phyloP scores from a whole-genome alignment of 2,888 invertebrate genomes.

The Lochmaea capreae region DNA sequence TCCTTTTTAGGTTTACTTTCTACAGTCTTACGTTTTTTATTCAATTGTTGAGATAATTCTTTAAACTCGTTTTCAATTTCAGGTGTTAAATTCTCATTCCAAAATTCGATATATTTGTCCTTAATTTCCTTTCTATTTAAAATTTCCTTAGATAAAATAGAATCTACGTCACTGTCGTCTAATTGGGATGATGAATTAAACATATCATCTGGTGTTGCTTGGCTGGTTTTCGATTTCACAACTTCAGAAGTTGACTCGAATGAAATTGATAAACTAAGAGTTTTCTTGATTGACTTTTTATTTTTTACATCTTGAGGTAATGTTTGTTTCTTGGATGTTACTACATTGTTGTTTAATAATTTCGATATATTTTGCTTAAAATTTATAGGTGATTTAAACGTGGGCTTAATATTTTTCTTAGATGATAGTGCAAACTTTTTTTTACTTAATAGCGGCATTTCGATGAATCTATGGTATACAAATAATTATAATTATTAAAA shows the following conservation, averaged over 20 bases:
- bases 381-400: not conserved
- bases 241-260: too few relatives aligned
- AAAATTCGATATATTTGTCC: slow-evolving; percentile 39
- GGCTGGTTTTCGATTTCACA: too few relatives aligned
- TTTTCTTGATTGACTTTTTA: not conserved
- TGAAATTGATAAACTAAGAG: too few relatives aligned
- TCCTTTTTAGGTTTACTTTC: not conserved
- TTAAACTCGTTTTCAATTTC: slow-evolving; percentile 7
- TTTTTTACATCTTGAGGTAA: not conserved
- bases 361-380: not conserved
- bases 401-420: not conserved
- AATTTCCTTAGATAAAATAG: slow-evolving; percentile 30
- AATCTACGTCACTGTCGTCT: not conserved
- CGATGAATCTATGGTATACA: not conserved
- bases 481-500: too few relatives aligned
- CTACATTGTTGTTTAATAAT: not conserved
- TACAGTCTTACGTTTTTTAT: slow-evolving; percentile 14
- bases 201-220: not conserved
- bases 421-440: not conserved
- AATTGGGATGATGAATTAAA: not conserved
- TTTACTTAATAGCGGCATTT: slow-evolving; percentile 1
- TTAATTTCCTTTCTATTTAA: slow-evolving; percentile 35
- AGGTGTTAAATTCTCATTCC: slow-evolving; percentile 15
- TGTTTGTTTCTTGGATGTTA: not conserved
- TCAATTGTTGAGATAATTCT: slow-evolving; percentile 20